Percentiles rank a stretch among this genome's conserved stretches.
These are phyloP conservation scores for Hydractinia echinata DNA, from an alignment of 30 jellyfish, hydroid and myxozoan genomes.

Conservation along the genomic window DNA sequence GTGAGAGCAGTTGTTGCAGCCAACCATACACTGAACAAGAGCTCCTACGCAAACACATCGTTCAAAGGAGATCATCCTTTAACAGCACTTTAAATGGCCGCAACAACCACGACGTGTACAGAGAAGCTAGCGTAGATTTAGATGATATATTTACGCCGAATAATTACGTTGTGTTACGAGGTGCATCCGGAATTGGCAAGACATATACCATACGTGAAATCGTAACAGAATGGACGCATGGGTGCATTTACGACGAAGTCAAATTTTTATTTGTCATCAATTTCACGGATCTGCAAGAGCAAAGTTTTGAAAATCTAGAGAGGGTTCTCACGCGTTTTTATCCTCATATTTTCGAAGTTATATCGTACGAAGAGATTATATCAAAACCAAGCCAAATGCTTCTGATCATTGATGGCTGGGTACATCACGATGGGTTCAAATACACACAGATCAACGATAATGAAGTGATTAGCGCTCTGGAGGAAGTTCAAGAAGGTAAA, in stretches of 20 bases:
- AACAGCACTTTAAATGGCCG: too few relatives aligned
- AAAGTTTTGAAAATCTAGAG: neutral
- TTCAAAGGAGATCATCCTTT: neutral
- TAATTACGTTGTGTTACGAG: neutral
- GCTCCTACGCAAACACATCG: neutral
- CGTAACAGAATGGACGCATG: constrained; percentile 16
- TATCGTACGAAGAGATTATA: neutral
- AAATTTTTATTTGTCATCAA: neutral
- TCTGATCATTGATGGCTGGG: constrained; percentile 17
- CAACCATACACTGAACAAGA: constrained; percentile 3
- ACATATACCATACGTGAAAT: neutral
- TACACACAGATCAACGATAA: neutral
- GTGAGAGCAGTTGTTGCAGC: neutral
- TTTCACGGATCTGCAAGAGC: neutral
- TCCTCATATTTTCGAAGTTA: neutral
- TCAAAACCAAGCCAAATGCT: constrained; percentile 8
- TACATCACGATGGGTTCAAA: too few relatives aligned
- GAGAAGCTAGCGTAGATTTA: neutral
- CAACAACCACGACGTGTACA: neutral
- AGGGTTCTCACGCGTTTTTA: neutral
- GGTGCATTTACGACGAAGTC: neutral
- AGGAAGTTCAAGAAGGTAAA: neutral
- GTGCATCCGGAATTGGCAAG: constrained; percentile 7
- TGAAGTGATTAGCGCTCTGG: neutral
- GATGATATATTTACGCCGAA: neutral